Evolutionary conservation across 2,797 vertebrate genomes (phyloP), one percentile per base, ranked within the genome.

Genomic region (Micropoecilia bifurca): DNA sequence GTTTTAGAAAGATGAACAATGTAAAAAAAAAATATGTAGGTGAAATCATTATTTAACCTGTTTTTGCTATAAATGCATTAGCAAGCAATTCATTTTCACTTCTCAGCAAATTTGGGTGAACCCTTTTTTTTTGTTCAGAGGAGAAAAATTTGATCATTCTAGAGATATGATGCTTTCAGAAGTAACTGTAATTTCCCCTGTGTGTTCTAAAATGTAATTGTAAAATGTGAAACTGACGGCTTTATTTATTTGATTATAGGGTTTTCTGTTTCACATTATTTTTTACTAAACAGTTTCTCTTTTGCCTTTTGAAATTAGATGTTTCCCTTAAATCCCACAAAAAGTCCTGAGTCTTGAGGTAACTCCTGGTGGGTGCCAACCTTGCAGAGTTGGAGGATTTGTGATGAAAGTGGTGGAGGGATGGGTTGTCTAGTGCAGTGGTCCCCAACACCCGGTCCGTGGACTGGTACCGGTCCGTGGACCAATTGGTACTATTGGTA

Each of bases 41-140:
- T 61, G 73, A 80, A 66, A 86, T 83, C 6, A 83, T 82, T 85
- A 81, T 91, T 90, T 83, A 76, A 14, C 30, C 33, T 41, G 88
- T 85, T 77, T 82, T n/a, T 20, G 71, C 81, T 81, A 83, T 73
- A 79, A 86, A 84, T 78, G 80, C 41, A 74, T 36, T 28, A 66
- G 71, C 7, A 68, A 73, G n/a, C 73, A 33, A 77, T 80, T 80
- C 36, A 78, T 83, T 83, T 43, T 8, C 79, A n/a, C 71, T 79
- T 79, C 79, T n/a, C 77, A 84, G n/a, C 59, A 83, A 80, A 76
- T 76, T 55, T 71, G 73, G 43, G 55, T 14, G 0, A 75, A 45
- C 3, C 6, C 4, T 69, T 66, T 4, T 33, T 33, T 36, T 20
- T 39, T 18, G 36, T 68, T 20, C 25, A 43, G 2, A 43, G 22